phyloP scores from a whole-genome alignment of 2,113 vertebrate species.

The Cavia porcellus region DNA sequence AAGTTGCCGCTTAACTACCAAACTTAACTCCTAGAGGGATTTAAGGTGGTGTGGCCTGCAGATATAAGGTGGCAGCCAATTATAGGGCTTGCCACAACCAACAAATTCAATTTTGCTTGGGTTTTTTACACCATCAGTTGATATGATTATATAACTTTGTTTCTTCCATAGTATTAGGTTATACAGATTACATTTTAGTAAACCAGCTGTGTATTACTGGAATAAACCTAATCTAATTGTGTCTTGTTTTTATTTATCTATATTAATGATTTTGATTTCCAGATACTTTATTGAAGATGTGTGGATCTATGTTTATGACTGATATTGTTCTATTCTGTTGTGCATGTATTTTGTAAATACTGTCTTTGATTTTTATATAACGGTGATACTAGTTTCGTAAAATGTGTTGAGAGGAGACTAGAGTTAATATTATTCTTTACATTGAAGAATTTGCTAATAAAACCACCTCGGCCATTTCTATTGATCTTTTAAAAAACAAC shows the following conservation, averaged over 20 bases:
- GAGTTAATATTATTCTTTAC: not conserved
- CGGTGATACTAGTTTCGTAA: not conserved
- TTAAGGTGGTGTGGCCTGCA: too few relatives aligned
- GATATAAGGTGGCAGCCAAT: too few relatives aligned
- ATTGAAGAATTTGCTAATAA: not conserved
- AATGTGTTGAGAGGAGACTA: not conserved
- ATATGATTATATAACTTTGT: not conserved
- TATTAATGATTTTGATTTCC: not conserved
- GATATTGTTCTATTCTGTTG: not conserved
- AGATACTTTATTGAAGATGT: not conserved
- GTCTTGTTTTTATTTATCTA: not conserved
- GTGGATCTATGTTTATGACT: not conserved
- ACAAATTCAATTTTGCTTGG: not conserved
- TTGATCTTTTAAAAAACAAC: not conserved
- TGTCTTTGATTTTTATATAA: constrained; percentile 5
- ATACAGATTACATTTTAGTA: not conserved
- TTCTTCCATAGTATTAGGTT: not conserved
- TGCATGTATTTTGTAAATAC: not conserved
- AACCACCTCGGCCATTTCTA: not conserved
- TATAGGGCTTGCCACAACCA: too few relatives aligned
- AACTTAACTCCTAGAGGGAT: too few relatives aligned
- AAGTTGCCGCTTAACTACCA: too few relatives aligned
- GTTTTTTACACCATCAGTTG: not conserved
- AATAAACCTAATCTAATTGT: not conserved
- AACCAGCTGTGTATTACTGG: not conserved